Evolutionary conservation across 2,888 invertebrate species (phyloP), one percentile per base, ranked within the genome.

Genomic region (Orthosia cruda): DNA sequence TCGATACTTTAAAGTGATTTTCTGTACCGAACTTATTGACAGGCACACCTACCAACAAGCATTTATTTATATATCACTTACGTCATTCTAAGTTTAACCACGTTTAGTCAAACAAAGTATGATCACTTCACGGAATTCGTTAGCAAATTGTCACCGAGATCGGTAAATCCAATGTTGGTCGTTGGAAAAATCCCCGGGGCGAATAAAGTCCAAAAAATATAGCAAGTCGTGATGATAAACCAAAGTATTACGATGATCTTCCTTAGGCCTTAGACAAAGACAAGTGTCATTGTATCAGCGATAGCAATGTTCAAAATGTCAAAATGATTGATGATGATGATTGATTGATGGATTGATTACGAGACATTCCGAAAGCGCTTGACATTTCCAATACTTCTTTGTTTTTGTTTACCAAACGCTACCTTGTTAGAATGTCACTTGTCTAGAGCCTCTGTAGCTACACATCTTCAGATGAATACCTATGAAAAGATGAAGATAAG

Each of bases 91-190:
- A 71, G 47, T 69, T 69, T 40, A 71, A 75, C 47, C 13, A 47
- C 57, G 71, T 58, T 55, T 64, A 32, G 50, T 73, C 67, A 72
- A 58, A 71, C 67, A 72, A 55, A 63, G 63, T 69, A 55, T 50
- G 50, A 68, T 40, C 32, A 73, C 18, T 83, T 74, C 72, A 59
- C 52, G 57, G 84, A 77, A 80, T 80, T 86, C 32, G 61, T 57
- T 26, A 67, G 69, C 49, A 61, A 73, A 84, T 68, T 79, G 74
- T 79, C 66, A 70, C 59, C 55, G 20, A 68, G 49, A 49, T 62
- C 18, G 85, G 73, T 76, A 76, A 76, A 72, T 63, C 64, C 70
- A 59, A 67, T 64, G 52, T 72, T 40, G 58, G 65, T 63, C 55
- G 50, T 40, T 9, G 9, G 40, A 40, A 71, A 85, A 82, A 57